A percentile compares a stretch with the other conserved stretches of the same genome.
These are phyloP conservation scores for Cladopsammia gracilis DNA, from an alignment of 64 coral and sea anemone species.

Conservation along the genomic window DNA sequence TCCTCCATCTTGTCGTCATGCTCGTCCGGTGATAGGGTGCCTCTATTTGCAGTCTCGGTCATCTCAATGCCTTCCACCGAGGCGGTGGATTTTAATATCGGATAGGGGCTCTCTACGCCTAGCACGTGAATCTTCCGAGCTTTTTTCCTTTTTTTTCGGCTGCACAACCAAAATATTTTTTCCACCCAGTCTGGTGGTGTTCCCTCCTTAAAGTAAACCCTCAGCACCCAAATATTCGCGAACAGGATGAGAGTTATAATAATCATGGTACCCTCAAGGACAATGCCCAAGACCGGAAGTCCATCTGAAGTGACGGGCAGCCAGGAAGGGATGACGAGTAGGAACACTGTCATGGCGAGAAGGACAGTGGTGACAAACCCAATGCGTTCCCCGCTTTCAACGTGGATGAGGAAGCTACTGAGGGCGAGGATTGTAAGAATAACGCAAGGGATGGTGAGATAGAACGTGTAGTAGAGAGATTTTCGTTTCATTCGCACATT, in stretches of 20 bases:
- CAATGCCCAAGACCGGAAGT: slow-evolving; percentile 31
- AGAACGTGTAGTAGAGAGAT: slow-evolving; percentile 43
- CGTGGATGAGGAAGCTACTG: slow-evolving; percentile 55
- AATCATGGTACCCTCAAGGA: slow-evolving; percentile 22
- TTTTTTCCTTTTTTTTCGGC: neutral
- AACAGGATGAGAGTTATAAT: slow-evolving; percentile 8
- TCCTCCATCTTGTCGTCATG: neutral
- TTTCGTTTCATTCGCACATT: slow-evolving; percentile 29
- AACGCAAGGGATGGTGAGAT: slow-evolving; percentile 15
- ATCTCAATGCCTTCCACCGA: neutral
- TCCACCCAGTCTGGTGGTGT: slow-evolving; percentile 37
- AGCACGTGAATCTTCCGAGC: neutral
- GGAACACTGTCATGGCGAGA: slow-evolving; percentile 57
- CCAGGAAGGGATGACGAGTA: slow-evolving; percentile 29
- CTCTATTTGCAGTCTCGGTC: neutral
- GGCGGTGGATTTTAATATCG: neutral
- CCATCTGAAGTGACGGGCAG: slow-evolving; percentile 37
- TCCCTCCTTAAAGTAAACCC: slow-evolving; percentile 21
- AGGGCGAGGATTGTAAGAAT: slow-evolving; percentile 26
- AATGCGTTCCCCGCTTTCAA: slow-evolving; percentile 69
- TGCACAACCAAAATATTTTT: neutral
- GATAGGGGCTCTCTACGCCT: neutral
- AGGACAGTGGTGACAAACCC: slow-evolving; percentile 69
- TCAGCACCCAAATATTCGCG: slow-evolving; percentile 22
- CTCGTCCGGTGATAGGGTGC: neutral